Base-by-base conservation (phyloP, 2,113 vertebrate genomes). In the Rhea pennata region DNA sequence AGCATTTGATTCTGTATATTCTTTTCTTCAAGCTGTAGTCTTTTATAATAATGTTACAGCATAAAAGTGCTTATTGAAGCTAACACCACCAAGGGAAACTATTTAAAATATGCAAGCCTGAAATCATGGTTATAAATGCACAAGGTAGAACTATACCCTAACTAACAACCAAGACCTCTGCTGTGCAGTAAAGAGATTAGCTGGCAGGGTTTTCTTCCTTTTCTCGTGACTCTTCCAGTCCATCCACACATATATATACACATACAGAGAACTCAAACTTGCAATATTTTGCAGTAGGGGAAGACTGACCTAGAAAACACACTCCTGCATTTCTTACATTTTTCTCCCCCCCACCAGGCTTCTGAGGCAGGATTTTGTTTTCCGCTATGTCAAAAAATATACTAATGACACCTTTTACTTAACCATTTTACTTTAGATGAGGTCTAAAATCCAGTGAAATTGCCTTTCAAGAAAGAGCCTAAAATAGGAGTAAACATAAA, bases 141-240 rank as follows among this genome's bases (percentile, higher is more conserved):
- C 24, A 36, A 51, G 31, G 7, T 65, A 72, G 51, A 50, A 8
- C 33, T 17, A 36, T 2, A 33, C 58, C 8, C 5, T 21, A 14
- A 46, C 54, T 40, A 33, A 31, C 33, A 44, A 15, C 31, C 21
- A 20, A 5, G 66, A 80, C 3, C 53, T 73, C 58, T 31, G 48
- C 1, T 3, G 27, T 11, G n/a, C 53, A 85, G 64, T 12, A 12
- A 15, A 50, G 36, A 19, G 3, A 22, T 1, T 2, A 10, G 40
- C 6, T 2, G 26, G 69, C 53, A 78, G 66, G 59, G 46, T 27
- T 53, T 46, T 69, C 58, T 51, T 61, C 53, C 53, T 23, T 13
- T 31, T 36, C 61, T 72, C 11, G 10, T 5, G 22, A 9, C 46
- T 2, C 16, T 9, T 29, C 17, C 31, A 31, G 0, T 8, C 29